Conservation (phyloP, 2,797 vertebrate genomes). For the Macroramphosus scolopax region DNA sequence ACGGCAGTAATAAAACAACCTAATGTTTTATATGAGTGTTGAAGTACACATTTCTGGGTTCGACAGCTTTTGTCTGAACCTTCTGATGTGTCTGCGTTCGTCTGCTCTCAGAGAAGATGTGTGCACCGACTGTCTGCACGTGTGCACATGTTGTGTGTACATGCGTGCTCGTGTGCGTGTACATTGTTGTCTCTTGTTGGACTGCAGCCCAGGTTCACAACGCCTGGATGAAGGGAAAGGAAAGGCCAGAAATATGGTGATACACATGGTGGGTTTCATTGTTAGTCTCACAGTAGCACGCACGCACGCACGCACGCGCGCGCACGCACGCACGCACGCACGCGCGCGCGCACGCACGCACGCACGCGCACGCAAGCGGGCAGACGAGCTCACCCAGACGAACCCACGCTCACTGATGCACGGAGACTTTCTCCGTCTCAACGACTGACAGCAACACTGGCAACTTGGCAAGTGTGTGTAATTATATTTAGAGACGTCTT, state of each 20-base stretch:
- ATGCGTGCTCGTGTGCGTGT: background rate
- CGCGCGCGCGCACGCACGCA: background rate
- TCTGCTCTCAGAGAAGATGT: too few relatives aligned
- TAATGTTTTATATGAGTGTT: too few relatives aligned
- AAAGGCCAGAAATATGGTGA: slow-evolving; percentile 40
- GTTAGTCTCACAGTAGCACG: slow-evolving; percentile 11
- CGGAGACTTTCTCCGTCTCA: too few relatives aligned
- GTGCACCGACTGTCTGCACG: too few relatives aligned
- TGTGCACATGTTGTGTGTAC: background rate
- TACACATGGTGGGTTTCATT: slow-evolving; percentile 27
- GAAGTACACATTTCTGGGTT: too few relatives aligned
- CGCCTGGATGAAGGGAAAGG: slow-evolving; percentile 31
- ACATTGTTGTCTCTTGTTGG: slow-evolving; percentile 1
- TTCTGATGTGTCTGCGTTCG: too few relatives aligned
- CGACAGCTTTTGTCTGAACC: too few relatives aligned
- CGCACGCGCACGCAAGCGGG: too few relatives aligned
- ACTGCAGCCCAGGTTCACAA: slow-evolving; percentile 21
- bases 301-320: background rate
- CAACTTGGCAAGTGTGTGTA: slow-evolving; percentile 50
- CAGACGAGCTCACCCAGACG: too few relatives aligned
- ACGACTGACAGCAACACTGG: slow-evolving; percentile 43
- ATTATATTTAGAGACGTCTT: slow-evolving; percentile 56
- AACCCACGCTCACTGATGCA: too few relatives aligned
- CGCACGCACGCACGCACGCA: background rate
- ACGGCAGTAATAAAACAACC: too few relatives aligned